Evolutionary conservation across 2,797 vertebrate species (phyloP), one percentile per base, ranked within the genome.

Genomic region (Podargus strigoides): DNA sequence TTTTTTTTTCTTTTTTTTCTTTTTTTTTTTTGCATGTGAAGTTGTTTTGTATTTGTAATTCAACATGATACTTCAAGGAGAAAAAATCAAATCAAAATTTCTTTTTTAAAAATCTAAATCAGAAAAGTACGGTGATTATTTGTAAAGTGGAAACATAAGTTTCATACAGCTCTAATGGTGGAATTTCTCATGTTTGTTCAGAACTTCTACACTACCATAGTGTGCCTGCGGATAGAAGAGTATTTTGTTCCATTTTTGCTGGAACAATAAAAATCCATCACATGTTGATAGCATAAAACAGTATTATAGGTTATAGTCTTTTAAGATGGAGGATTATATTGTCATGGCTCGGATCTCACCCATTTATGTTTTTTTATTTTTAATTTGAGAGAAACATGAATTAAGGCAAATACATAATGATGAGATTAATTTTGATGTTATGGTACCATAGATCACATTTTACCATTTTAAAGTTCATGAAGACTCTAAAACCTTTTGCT

Each of bases 111-210:
- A 18, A 6, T 18, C 26, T 41, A 12, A 39, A n/a, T 78, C 46
- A 21, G 19, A 39, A 62, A 70, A 52, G 0, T 0, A 10, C 63
- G 34, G 21, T n/a, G 7, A 37, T 69, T 73, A 58, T 85, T 85
- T 70, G 6, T 82, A 47, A 76, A 7, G 26, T 74, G 44, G 30
- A 93, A 90, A 74, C 16, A 10, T 19, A 80, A 34, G 37, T 81
- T 94, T 82, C 92, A 86, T 89, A 89, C 68, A 94, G 88, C 85
- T 96, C 64, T 89, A 46, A 21, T 50, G 26, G 16, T 82, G 50
- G 62, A 92, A 80, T 79, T 89, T 91, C 67, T 93, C 15, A 5
- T 63, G 21, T 60, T 77, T 87, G 14, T 64, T 85, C 21, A 62
- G 66, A 85, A 62, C 17, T 85, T 70, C n/a, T 62, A 10, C 11